Percentiles rank a stretch among this genome's conserved stretches.
Conservation (phyloP, 2,888 invertebrate genomes). For the Chromoteleia sp. region DNA sequence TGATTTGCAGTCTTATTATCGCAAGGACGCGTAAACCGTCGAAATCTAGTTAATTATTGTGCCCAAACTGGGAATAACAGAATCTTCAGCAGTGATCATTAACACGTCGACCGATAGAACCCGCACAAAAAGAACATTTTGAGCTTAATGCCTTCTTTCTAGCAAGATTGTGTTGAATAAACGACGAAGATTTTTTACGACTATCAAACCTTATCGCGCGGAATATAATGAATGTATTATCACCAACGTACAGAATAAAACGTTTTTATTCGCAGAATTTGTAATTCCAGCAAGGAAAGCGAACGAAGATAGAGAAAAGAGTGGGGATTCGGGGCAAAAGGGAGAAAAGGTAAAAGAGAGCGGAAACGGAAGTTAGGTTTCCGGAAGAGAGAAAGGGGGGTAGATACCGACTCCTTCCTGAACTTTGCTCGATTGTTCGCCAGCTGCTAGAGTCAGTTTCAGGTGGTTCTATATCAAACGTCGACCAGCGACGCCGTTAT, state of each 20-base stretch:
- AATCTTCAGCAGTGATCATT: constrained; percentile 45
- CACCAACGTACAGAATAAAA: constrained; percentile 38
- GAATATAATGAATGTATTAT: constrained; percentile 61
- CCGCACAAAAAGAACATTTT: constrained; percentile 27
- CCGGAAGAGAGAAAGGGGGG: constrained; percentile 32
- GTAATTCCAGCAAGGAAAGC: constrained; percentile 51
- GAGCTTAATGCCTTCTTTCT: constrained; percentile 33
- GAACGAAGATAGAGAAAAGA: constrained; percentile 31
- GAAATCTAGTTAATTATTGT: constrained; percentile 39
- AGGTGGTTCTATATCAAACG: constrained; percentile 64
- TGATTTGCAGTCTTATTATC: constrained; percentile 16
- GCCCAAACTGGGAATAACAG: constrained; percentile 20
- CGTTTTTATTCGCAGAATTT: constrained; percentile 40
- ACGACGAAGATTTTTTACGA: constrained; percentile 51
- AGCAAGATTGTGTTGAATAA: constrained; percentile 56
- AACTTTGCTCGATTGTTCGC: constrained; percentile 64
- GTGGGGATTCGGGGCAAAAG: constrained; percentile 17
- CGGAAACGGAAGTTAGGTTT: constrained; percentile 62
- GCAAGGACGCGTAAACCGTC: constrained; percentile 8
- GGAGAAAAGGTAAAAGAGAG: constrained; percentile 35
- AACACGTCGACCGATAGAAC: constrained; percentile 42
- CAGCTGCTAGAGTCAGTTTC: constrained; percentile 65
- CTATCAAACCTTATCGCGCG: constrained; percentile 54
- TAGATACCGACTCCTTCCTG: constrained; percentile 62
- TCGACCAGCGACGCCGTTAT: constrained; percentile 58